These are phyloP conservation scores for Cistogaster globosa DNA, from an alignment of 2,888 invertebrate genomes.

Conservation along the genomic window DNA sequence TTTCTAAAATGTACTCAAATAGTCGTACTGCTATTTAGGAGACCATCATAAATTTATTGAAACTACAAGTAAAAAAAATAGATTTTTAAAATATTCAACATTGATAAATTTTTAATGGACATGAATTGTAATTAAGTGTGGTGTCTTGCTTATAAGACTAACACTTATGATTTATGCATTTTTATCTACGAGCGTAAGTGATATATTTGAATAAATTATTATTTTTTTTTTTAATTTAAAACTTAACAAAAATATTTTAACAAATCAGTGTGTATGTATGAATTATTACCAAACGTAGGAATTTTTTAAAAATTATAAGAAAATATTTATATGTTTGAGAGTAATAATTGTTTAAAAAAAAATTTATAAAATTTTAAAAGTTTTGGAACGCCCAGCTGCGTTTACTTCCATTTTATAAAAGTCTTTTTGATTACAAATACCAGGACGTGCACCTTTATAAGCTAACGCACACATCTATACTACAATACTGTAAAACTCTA, in stretches of 20 bases:
- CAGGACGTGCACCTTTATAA: too few species aligned
- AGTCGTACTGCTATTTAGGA: conserved; percentile 45
- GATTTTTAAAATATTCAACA: conserved; percentile 27
- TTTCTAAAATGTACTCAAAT: neutral
- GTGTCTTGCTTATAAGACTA: conserved; percentile 17
- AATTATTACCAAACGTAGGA: neutral
- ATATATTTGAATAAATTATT: neutral
- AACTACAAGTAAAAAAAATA: conserved; percentile 9
- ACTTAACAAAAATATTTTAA: neutral
- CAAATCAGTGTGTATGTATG: conserved; percentile 3
- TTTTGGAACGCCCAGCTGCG: too few species aligned
- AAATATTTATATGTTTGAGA: too few species aligned
- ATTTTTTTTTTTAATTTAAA: conserved; percentile 28
- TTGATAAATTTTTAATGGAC: conserved; percentile 34
- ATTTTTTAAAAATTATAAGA: too few species aligned
- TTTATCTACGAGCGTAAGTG: neutral
- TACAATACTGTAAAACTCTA: too few species aligned
- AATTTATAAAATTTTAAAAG: too few species aligned
- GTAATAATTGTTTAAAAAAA: too few species aligned
- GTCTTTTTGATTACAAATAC: too few species aligned
- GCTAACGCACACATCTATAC: too few species aligned
- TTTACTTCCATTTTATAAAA: too few species aligned
- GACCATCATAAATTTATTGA: conserved; percentile 58
- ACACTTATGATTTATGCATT: neutral
- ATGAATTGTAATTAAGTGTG: conserved; percentile 43